phyloP scores from a whole-genome alignment of 1,140 invertebrate genomes.

The Caenorhabditis briggsae region DNA sequence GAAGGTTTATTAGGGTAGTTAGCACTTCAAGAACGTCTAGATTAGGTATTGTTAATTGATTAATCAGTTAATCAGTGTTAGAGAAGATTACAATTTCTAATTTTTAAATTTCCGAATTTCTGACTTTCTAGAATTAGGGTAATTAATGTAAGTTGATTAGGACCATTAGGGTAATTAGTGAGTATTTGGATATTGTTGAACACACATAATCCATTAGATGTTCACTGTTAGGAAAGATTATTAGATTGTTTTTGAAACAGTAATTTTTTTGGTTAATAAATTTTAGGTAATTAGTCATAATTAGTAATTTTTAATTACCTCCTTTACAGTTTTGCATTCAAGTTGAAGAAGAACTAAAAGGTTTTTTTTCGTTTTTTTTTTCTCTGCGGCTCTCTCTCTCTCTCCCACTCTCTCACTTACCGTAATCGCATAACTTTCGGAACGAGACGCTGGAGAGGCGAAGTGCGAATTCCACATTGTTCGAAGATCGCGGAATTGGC shows the following conservation, averaged over 20 bases:
- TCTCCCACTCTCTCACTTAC: neutral
- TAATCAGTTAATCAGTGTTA: neutral
- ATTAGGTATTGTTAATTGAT: neutral
- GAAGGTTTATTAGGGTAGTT: neutral
- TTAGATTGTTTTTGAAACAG: neutral
- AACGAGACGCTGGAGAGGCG: constrained; percentile 2
- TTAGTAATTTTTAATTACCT: neutral
- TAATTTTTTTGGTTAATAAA: neutral
- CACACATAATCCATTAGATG: too few species aligned
- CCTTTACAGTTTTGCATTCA: neutral
- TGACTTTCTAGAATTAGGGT: too few species aligned
- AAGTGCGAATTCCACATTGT: constrained; percentile 32
- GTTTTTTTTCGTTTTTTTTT: neutral
- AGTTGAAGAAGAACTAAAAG: constrained; percentile 23
- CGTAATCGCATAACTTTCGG: constrained; percentile 44
- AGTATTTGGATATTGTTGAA: too few species aligned
- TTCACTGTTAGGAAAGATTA: too few species aligned
- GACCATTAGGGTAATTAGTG: too few species aligned
- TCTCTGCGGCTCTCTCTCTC: neutral
- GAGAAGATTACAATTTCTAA: too few species aligned
- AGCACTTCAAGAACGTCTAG: neutral
- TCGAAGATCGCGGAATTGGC: constrained; percentile 75
- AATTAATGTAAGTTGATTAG: too few species aligned
- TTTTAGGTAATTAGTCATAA: neutral
- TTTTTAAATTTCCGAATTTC: too few species aligned